Evolutionary conservation across 92 coral and sea anemone genomes (phyloP), one percentile per base, ranked within the genome.

Genomic region (Porites lobata): DNA sequence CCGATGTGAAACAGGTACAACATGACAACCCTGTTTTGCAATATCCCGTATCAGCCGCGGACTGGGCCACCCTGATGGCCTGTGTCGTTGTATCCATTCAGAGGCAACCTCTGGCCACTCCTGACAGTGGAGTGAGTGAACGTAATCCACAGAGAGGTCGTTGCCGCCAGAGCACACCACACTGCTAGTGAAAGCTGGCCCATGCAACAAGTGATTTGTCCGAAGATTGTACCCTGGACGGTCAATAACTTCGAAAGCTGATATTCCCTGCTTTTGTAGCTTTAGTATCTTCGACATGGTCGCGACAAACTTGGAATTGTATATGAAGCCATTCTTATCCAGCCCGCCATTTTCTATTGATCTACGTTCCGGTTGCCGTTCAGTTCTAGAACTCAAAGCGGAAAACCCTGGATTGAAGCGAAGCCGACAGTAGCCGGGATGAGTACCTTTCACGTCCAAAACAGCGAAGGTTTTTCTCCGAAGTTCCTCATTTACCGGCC

Each of bases 61-160:
- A 67, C 85, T 81, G 76, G 85, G 85, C 76, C 85, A 81, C 58
- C 85, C 85, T 66, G 85, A 81, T 4, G 85, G 66, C 66, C 85
- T 81, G 64, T 81, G 64, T 67, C 85, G 85, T 52, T n/a, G 85
- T 26, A 81, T 54, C 76, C 85, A 81, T 69, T 10, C 85, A 19
- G 76, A 81, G 70, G 85, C 85, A 69, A 81, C 85, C 75, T 54
- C 75, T 18, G 85, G 85, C 85, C 85, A 81, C 74, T 81, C 85
- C 21, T 8, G 75, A 81, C 85, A 81, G 85, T 81, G 85, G 3
- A 81, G 76, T 14, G 85, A 81, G 85, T 81, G 85, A 67, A 81
- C 85, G 75, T 81, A 53, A 64, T 81, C 85, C 85, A 81, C 85
- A 50, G 76, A 66, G 66, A 65, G 85, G 58, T 81, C 85, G 29